Base-by-base conservation (phyloP, 2,113 vertebrate species). In the Leptocoma aspasia region DNA sequence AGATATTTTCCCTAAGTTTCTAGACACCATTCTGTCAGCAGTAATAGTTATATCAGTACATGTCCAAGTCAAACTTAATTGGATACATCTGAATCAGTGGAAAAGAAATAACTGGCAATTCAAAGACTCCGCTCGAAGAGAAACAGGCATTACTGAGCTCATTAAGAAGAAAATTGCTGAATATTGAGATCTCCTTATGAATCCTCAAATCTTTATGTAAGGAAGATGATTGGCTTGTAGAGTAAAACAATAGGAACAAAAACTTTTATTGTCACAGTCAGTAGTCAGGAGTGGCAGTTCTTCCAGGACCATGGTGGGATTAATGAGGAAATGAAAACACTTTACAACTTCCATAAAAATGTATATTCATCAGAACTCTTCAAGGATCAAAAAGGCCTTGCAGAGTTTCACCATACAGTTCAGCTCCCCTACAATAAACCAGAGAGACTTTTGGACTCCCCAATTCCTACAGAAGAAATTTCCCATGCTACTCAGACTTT, bases 301-400 rank as follows among this genome's bases (percentile, higher is more conserved):
- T 97, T 97, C 94, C 94, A 97, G 94, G 85, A 92, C 84, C 85
- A 90, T 94, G 86, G 94, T 93, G 92, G 89, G 97, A 97, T 96
- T 97, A 96, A 97, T 95, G 95, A 97, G 95, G 86, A 94, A 94
- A 91, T 96, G 94, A 96, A 97, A 98, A 97, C 65, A 98, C 94
- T 97, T 97, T 90, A 94, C 94, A 97, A 94, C 95, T 97, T 96
- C 88, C 94, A 97, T 96, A 91, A 98, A 98, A 98, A 96, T 94
- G 95, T 97, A 95, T 97, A 97, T 97, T 94, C 97, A 97, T 97
- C 96, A 97, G 96, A 97, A 97, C 94, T 90, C 93, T 97, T 97
- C 94, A 96, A 97, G 96, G 97, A 98, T 98, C 97, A 97, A 97
- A 98, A 98, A 97, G 96, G 96, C 87, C 97, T 97, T 97, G 95